Evolutionary conservation across 1,140 invertebrate species (phyloP), one percentile per base, ranked within the genome.

Genomic region (Drosophila melanica): DNA sequence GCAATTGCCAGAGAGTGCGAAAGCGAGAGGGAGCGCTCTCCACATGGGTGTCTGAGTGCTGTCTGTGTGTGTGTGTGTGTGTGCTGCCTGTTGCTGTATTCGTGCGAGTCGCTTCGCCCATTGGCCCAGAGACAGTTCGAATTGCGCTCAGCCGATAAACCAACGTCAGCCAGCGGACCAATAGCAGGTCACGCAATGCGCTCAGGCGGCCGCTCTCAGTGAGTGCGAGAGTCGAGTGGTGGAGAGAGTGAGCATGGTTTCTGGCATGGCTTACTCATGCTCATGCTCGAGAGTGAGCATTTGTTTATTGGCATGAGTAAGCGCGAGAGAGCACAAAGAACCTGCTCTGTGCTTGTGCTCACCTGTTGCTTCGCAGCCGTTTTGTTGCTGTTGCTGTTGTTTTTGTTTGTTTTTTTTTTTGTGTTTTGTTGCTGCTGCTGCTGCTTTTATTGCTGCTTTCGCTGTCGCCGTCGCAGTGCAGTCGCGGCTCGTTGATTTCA

Each of bases 401-500:
- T n/a, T n/a, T n/a, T n/a, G n/a, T n/a, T n/a, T n/a, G n/a, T n/a
- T n/a, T n/a, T n/a, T n/a, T n/a, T n/a, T n/a, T n/a, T n/a, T n/a
- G n/a, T n/a, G n/a, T n/a, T 23, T 23, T 23, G 53, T 5, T 10
- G 42, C 35, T 54, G 54, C 11, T 5, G 39, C 10, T 33, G 66
- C n/a, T 18, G 1, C 18, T 18, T 18, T 18, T 18, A n/a, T 23
- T 4, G 20, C 20, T 7, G 50, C 44, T 47, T 47, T 9, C 20
- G 37, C 20, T 48, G 71, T 44, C 27, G 35, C 42, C 57, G 71
- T 62, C 18, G 10, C n/a, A n/a, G 48, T 47, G 42, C 54, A 20
- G 30, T 41, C 50, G 48, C 20, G 48, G 5, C 50, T 48, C 12
- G 16, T 64, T 55, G 51, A 57, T 50, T 71, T 71, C 68, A 72